Evolutionary conservation across 1,140 invertebrate species (phyloP).

Genomic region (Halictus rubicundus): DNA sequence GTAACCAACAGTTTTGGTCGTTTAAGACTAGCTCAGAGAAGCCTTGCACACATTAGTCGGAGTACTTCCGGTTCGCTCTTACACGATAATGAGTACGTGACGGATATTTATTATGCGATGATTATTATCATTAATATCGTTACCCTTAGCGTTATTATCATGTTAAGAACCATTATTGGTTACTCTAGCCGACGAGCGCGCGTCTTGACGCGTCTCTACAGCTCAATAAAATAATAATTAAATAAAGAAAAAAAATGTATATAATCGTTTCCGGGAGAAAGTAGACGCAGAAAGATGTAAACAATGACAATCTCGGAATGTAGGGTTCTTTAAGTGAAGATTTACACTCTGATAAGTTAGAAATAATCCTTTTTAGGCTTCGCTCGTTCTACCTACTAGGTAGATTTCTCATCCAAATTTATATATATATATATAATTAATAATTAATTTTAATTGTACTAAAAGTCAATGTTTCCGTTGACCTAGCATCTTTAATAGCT

Average conservation of each 20-base stretch:
- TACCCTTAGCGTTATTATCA: slow-evolving; percentile 43
- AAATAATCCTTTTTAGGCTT: background rate
- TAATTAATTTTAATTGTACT: no score
- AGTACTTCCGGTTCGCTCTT: slow-evolving; percentile 18
- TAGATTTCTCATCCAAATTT: no score
- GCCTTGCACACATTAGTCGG: slow-evolving; percentile 20
- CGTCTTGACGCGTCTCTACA: background rate
- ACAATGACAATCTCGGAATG: slow-evolving; percentile 23
- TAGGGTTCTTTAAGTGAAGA: background rate
- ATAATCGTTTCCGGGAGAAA: background rate
- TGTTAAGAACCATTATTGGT: slow-evolving; percentile 11
- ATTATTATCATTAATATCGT: slow-evolving; percentile 50
- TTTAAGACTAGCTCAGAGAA: slow-evolving; percentile 34
- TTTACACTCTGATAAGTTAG: background rate
- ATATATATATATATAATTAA: no score
- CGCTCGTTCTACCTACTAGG: background rate
- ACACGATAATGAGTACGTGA: slow-evolving; percentile 42
- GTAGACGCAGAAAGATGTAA: background rate
- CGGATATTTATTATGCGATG: slow-evolving; percentile 51
- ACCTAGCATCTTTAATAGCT: background rate
- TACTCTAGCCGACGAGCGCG: slow-evolving; percentile 27
- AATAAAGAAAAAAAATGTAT: background rate
- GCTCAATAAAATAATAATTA: background rate
- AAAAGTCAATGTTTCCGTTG: no score
- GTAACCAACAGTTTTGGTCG: slow-evolving; percentile 35